Evolutionary conservation across 2,888 invertebrate genomes (phyloP).

Genomic region (Loripinus fragilis): DNA sequence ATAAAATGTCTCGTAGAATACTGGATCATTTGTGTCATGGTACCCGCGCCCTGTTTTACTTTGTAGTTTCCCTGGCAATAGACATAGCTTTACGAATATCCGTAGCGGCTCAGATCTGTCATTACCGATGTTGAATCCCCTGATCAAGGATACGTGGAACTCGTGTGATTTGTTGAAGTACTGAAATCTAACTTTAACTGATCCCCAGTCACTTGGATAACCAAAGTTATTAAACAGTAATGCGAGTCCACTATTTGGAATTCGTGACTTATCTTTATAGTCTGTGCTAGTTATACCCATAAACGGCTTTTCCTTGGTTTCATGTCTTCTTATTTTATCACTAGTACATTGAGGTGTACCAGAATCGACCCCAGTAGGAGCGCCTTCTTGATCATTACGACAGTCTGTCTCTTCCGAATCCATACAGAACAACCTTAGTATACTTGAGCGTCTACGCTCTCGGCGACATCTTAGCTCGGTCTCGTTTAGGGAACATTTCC

Average conservation of each 20-base stretch:
- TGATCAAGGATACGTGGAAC: background rate
- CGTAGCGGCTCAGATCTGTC: background rate
- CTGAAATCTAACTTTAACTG: slow-evolving; percentile 3
- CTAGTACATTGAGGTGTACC: background rate
- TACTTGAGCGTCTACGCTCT: background rate
- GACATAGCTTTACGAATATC: background rate
- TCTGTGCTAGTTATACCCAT: background rate
- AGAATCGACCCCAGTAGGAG: background rate
- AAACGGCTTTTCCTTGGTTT: background rate
- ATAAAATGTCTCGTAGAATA: background rate
- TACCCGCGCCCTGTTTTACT: background rate
- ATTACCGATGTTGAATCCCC: background rate
- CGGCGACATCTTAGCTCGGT: background rate
- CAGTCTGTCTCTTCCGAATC: background rate
- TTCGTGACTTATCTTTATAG: background rate
- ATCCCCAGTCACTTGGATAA: background rate
- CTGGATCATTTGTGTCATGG: background rate
- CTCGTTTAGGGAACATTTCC: background rate
- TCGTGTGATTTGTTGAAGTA: background rate
- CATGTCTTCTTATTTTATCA: background rate
- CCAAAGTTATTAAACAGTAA: background rate
- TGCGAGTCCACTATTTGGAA: background rate
- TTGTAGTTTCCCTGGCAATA: slow-evolving; percentile 7
- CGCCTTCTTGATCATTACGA: background rate
- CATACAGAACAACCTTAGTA: background rate